phyloP scores from a whole-genome alignment of 1,140 invertebrate genomes.

The Samia ricini region DNA sequence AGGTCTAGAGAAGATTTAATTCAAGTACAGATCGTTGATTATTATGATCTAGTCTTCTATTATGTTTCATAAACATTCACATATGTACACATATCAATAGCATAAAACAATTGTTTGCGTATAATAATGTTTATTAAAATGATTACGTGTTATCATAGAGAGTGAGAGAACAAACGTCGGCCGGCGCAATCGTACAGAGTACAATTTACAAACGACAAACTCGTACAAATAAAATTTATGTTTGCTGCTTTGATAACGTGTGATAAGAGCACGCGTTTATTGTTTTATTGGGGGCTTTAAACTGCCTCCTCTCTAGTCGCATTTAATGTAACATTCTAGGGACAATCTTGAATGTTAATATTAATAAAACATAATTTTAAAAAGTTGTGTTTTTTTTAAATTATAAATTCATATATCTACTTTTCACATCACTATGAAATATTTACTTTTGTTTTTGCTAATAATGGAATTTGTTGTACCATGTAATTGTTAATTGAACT shows the following conservation, averaged over 20 bases:
- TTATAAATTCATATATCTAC: too few relatives aligned
- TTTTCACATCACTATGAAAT: too few relatives aligned
- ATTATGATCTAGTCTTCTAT: background rate
- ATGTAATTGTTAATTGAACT: too few relatives aligned
- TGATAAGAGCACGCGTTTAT: slow-evolving; percentile 65
- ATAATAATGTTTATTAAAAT: slow-evolving; percentile 6
- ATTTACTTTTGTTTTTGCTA: too few relatives aligned
- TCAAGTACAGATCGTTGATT: background rate
- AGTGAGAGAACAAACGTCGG: slow-evolving; percentile 61
- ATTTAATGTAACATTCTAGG: slow-evolving; percentile 40
- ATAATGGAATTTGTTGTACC: too few relatives aligned
- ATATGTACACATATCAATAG: background rate
- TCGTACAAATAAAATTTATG: slow-evolving; percentile 70
- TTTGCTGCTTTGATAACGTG: slow-evolving; percentile 68
- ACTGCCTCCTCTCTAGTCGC: slow-evolving; percentile 35
- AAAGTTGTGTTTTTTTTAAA: background rate
- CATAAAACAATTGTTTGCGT: background rate
- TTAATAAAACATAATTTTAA: slow-evolving; percentile 12
- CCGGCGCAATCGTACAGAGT: slow-evolving; percentile 58
- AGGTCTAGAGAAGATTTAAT: background rate
- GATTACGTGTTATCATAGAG: background rate
- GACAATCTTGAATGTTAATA: slow-evolving; percentile 39
- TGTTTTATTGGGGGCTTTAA: slow-evolving; percentile 73
- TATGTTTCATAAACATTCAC: background rate
- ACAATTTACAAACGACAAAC: slow-evolving; percentile 42